These are phyloP conservation scores for Chrosomus eos DNA, from an alignment of 2,797 vertebrate species.

Conservation along the genomic window DNA sequence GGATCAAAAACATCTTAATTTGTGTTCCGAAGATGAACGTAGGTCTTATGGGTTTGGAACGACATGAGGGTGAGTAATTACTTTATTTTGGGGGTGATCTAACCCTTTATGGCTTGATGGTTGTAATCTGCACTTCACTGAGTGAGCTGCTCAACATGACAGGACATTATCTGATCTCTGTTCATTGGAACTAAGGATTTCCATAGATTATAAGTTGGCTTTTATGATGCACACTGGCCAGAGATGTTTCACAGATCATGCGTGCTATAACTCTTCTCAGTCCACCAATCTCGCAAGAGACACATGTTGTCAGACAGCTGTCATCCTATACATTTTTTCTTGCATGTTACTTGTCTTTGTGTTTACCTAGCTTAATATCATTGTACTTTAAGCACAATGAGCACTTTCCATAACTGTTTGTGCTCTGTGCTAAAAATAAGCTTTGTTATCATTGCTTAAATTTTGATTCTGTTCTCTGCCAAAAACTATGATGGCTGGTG, in stretches of 20 bases:
- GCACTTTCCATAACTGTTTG: slow-evolving; percentile 33
- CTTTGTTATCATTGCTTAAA: slow-evolving; percentile 29
- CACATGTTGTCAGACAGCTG: neutral
- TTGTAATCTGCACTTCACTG: neutral
- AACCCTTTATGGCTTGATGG: neutral
- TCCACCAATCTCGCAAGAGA: neutral
- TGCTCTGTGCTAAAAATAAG: slow-evolving; percentile 53
- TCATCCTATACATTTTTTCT: neutral
- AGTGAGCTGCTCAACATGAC: neutral
- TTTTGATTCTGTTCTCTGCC: slow-evolving; percentile 22
- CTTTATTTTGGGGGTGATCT: no score
- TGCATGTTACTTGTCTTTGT: neutral
- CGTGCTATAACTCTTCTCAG: neutral
- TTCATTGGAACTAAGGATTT: neutral
- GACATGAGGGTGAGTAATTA: no score
- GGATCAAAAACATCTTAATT: no score
- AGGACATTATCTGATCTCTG: neutral
- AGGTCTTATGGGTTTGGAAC: no score
- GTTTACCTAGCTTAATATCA: slow-evolving; percentile 10
- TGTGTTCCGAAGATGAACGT: no score
- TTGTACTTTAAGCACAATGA: slow-evolving; percentile 41
- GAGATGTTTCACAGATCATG: neutral
- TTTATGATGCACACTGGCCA: neutral
- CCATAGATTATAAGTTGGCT: neutral
- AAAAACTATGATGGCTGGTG: slow-evolving; percentile 28